These are phyloP conservation scores for Cryptoblepharus egeriae DNA, from an alignment of 2,797 vertebrate species.

Conservation along the genomic window DNA sequence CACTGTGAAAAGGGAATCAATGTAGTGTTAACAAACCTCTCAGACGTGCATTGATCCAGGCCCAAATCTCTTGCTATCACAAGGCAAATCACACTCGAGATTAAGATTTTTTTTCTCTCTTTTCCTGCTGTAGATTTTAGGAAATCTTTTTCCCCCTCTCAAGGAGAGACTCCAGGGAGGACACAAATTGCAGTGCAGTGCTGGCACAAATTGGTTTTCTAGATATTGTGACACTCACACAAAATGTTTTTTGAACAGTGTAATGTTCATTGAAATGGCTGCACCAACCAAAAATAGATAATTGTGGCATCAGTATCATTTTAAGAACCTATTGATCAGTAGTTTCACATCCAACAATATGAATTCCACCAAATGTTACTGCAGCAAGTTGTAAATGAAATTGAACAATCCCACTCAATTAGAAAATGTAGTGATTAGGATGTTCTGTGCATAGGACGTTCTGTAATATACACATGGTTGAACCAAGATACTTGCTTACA, in stretches of 20 bases:
- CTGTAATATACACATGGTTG: too few relatives aligned
- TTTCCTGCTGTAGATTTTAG: conserved; percentile 31
- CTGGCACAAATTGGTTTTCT: background rate
- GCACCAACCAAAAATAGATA: background rate
- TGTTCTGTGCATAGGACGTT: too few relatives aligned
- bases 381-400: too few relatives aligned
- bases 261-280: background rate
- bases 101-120: conserved; percentile 29
- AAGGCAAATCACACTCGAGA: conserved; percentile 37
- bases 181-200: conserved; percentile 6
- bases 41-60: background rate
- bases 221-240: background rate
- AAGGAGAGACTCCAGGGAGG: conserved; percentile 15
- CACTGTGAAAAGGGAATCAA: conserved; percentile 28
- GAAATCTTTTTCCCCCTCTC: conserved; percentile 14
- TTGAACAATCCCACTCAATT: too few relatives aligned
- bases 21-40: conserved; percentile 26
- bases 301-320: background rate
- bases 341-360: background rate
- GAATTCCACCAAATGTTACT: background rate
- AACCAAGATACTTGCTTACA: background rate
- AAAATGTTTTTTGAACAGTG: background rate
- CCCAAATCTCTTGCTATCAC: conserved; percentile 16
- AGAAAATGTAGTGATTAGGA: too few relatives aligned
- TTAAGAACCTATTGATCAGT: background rate